Percentiles rank a stretch among this genome's conserved stretches.
Evolutionary conservation across 2,797 vertebrate species (phyloP).

Genomic region (Echiichthys vipera): DNA sequence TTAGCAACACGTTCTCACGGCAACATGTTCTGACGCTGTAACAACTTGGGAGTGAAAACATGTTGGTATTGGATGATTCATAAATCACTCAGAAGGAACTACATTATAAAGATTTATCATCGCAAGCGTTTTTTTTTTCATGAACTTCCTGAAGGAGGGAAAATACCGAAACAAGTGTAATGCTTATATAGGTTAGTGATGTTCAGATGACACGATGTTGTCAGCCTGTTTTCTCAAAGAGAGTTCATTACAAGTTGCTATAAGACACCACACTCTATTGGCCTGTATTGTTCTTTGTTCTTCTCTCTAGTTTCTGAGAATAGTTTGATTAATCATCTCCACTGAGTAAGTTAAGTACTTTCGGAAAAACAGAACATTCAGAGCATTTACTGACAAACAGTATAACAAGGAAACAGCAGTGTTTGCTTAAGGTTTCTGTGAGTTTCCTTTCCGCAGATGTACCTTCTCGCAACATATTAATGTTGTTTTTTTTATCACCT

Average conservation of each 20-base stretch:
- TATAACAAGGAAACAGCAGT: not conserved
- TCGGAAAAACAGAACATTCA: not conserved
- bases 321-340: not conserved
- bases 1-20: no score
- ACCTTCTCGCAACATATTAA: not conserved
- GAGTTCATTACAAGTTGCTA: not conserved
- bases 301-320: not conserved
- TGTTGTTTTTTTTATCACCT: not conserved
- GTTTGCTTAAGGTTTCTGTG: not conserved
- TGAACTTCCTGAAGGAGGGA: not conserved
- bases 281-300: not conserved
- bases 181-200: not conserved
- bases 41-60: no score
- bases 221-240: not conserved
- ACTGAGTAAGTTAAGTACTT: not conserved
- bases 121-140: not conserved
- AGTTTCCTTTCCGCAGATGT: fast-evolving
- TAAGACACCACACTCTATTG: not conserved
- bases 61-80: no score
- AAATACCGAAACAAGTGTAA: not conserved
- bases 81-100: not conserved
- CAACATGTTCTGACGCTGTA: no score
- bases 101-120: not conserved
- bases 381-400: not conserved
- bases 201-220: not conserved